phyloP scores from a whole-genome alignment of 2,797 vertebrate species.

The Meda fulgida region DNA sequence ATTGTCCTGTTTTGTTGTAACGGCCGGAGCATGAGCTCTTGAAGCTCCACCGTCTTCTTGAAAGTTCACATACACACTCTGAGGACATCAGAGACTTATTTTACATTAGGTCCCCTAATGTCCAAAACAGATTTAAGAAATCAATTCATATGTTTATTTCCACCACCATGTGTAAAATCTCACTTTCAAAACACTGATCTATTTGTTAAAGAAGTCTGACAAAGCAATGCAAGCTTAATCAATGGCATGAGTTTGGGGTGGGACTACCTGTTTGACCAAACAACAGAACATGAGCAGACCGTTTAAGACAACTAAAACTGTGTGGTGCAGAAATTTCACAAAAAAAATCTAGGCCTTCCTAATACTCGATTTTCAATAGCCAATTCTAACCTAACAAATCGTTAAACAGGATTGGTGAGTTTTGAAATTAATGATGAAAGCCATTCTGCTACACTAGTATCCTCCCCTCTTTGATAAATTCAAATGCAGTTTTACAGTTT shows the following conservation, averaged over 20 bases:
- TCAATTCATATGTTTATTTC: not conserved
- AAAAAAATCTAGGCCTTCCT: not conserved
- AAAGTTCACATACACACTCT: too few species aligned
- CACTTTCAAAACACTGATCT: not conserved
- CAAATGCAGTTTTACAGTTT: slow-evolving; percentile 33
- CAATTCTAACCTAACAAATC: not conserved
- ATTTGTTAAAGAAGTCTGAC: slow-evolving; percentile 3
- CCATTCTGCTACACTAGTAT: not conserved
- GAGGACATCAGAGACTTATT: too few species aligned
- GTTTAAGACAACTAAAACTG: not conserved
- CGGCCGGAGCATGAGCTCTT: too few species aligned
- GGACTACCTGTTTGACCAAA: not conserved
- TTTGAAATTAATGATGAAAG: not conserved
- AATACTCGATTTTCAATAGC: not conserved
- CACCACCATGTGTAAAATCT: not conserved
- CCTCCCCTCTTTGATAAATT: slow-evolving; percentile 18
- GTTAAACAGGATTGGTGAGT: not conserved
- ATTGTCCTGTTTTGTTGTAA: too few species aligned
- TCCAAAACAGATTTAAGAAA: not conserved
- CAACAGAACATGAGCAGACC: too few species aligned
- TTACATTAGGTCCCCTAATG: too few species aligned
- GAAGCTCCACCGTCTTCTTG: too few species aligned
- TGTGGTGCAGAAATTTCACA: not conserved
- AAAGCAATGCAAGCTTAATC: not conserved
- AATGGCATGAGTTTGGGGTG: not conserved